Evolutionary conservation across 1,140 invertebrate species (phyloP).

Genomic region (Macrosteles quadrilineatus): DNA sequence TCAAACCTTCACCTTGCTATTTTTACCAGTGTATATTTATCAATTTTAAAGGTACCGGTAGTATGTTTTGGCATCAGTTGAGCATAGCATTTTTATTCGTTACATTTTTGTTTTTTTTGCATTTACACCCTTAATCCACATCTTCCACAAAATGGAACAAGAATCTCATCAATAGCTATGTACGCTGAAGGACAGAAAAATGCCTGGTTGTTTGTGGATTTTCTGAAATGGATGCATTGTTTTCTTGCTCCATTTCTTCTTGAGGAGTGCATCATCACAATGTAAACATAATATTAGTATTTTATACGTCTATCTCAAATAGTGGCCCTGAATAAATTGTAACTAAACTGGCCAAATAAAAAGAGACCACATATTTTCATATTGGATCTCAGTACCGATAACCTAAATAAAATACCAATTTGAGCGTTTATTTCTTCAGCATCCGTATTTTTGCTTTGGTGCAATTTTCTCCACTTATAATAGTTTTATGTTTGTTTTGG

Average conservation of each 20-base stretch:
- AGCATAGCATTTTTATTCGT: slow-evolving; percentile 49
- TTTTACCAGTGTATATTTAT: not conserved
- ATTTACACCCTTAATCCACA: slow-evolving; percentile 49
- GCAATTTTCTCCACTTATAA: not conserved
- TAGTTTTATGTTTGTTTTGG: no score
- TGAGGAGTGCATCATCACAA: slow-evolving; percentile 38
- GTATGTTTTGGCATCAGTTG: slow-evolving; percentile 41
- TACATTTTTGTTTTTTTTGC: slow-evolving; percentile 50
- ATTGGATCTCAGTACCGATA: slow-evolving; percentile 40
- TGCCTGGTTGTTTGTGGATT: slow-evolving; percentile 39
- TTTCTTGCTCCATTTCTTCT: slow-evolving; percentile 42
- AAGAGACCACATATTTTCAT: slow-evolving; percentile 35
- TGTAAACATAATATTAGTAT: slow-evolving; percentile 32
- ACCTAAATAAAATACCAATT: not conserved
- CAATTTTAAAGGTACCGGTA: not conserved
- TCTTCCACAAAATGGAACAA: slow-evolving; percentile 46
- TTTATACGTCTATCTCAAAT: slow-evolving; percentile 36
- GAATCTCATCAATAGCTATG: slow-evolving; percentile 48
- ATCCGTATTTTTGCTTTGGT: not conserved
- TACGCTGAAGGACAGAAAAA: slow-evolving; percentile 40
- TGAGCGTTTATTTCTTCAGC: not conserved
- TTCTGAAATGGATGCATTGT: slow-evolving; percentile 44
- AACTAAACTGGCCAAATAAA: slow-evolving; percentile 43
- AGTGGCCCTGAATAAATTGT: slow-evolving; percentile 36
- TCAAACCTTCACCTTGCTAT: not conserved